These are phyloP conservation scores for Meloidogyne chitwoodi DNA, from an alignment of 1,140 invertebrate species.

Conservation along the genomic window DNA sequence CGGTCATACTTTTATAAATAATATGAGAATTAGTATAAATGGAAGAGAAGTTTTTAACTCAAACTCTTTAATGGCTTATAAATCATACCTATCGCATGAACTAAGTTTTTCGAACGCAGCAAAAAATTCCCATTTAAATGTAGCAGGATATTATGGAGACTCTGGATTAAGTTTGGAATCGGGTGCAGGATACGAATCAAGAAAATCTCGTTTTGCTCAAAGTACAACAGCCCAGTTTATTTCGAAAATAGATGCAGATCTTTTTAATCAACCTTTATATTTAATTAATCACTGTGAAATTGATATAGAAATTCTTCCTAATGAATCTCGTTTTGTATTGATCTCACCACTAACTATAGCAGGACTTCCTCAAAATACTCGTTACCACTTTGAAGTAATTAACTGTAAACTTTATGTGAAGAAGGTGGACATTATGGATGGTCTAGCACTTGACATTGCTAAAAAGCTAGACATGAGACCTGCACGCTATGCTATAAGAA, in stretches of 20 bases:
- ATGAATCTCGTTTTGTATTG: neutral
- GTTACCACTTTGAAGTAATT: neutral
- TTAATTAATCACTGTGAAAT: neutral
- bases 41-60: conserved; percentile 3
- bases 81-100: neutral
- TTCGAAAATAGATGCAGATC: neutral
- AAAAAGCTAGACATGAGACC: conserved; percentile 2
- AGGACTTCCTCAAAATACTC: neutral
- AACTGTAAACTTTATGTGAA: conserved; percentile 1
- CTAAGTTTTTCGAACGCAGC: neutral
- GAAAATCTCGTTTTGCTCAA: neutral
- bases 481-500: conserved; percentile 9
- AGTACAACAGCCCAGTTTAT: neutral
- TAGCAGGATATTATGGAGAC: neutral
- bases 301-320: neutral
- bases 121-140: neutral
- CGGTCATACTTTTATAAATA: neutral
- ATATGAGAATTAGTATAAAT: conserved; percentile 1
- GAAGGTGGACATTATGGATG: conserved; percentile 19
- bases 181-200: neutral
- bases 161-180: neutral
- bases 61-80: conserved; percentile 3
- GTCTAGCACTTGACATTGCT: conserved; percentile 14
- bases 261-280: conserved; percentile 9
- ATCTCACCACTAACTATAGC: neutral